phyloP scores from a whole-genome alignment of 2,888 invertebrate genomes.

The Palloptera scutellata region DNA sequence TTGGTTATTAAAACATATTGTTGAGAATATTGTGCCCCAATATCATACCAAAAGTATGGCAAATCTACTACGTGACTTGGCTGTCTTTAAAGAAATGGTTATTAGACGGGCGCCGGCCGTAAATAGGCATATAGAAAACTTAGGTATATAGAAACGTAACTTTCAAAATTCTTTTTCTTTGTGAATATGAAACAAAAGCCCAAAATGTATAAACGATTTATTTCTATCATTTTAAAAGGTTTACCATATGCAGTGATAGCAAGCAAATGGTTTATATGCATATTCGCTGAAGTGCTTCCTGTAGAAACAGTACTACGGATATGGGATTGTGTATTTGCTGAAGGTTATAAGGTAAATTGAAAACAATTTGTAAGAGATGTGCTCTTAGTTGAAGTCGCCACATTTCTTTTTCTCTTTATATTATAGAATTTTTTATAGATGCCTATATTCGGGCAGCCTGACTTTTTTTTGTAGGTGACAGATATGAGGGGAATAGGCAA shows the following conservation, averaged over 20 bases:
- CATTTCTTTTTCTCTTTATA: no score
- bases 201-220: background rate
- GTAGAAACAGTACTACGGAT: slow-evolving; percentile 93
- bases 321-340: slow-evolving; percentile 96
- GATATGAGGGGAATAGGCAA: no score
- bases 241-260: slow-evolving; percentile 90
- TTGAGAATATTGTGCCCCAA: slow-evolving; percentile 85
- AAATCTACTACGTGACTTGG: slow-evolving; percentile 87
- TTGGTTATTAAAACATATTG: slow-evolving; percentile 90
- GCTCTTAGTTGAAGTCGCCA: no score
- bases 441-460: no score
- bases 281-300: slow-evolving; percentile 92
- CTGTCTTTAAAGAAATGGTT: slow-evolving; percentile 86
- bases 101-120: slow-evolving; percentile 83
- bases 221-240: slow-evolving; percentile 62
- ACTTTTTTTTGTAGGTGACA: no score
- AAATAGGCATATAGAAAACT: slow-evolving; percentile 78
- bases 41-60: slow-evolving; percentile 92
- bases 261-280: slow-evolving; percentile 95
- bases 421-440: no score
- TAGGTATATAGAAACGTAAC: slow-evolving; percentile 66
- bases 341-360: slow-evolving; percentile 78
- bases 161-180: background rate
- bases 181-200: background rate
- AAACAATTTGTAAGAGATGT: no score